Base-by-base conservation (phyloP, 2,113 vertebrate genomes). In the Leucopsar rothschildi region DNA sequence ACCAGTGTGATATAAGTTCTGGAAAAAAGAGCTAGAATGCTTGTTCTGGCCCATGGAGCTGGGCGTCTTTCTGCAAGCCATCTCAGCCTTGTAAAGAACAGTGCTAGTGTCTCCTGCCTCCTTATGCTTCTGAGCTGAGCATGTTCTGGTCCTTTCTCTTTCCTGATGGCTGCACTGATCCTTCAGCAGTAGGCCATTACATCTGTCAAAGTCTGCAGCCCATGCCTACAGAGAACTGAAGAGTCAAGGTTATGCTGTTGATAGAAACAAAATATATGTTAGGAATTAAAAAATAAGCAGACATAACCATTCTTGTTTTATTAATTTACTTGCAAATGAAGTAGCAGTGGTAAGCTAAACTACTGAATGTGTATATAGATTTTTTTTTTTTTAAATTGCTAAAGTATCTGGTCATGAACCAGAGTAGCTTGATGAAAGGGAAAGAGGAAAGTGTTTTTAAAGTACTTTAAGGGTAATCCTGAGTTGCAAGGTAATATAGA, bases 301-400 rank as follows among this genome's bases (percentile, higher is more conserved):
- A 56, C 20, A 79, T 61, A 83, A 16, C 24, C 7, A 10, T 87
- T 65, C 24, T 72, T 80, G 4, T 57, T 70, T 39, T 87, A 55
- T 55, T 91, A 61, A 85, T 95, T 92, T 88, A 65, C 75, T 95
- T 95, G 84, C 50, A 94, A 87, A 79, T 82, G 39, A 85, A 86
- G 28, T 89, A 75, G 40, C n/a, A 52, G 25, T 35, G 49, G 82
- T 88, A 60, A 82, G 22, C 49, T 91, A 44, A 87, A 60, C 50
- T 69, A 80, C 44, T 82, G 45, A 50, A 45, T 78, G 53, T 71
- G 20, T 84, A n/a, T 40, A 31, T 71, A 59, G 42, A 35, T 35
- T 35, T 35, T 35, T 35, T 5, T 56, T 4, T 70, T 49, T 63
- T 73, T 8, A 3, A 45, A 40, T 37, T 73, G 55, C 13, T 53